phyloP scores from a whole-genome alignment of 2,797 vertebrate species.

The Tapera naevia region DNA sequence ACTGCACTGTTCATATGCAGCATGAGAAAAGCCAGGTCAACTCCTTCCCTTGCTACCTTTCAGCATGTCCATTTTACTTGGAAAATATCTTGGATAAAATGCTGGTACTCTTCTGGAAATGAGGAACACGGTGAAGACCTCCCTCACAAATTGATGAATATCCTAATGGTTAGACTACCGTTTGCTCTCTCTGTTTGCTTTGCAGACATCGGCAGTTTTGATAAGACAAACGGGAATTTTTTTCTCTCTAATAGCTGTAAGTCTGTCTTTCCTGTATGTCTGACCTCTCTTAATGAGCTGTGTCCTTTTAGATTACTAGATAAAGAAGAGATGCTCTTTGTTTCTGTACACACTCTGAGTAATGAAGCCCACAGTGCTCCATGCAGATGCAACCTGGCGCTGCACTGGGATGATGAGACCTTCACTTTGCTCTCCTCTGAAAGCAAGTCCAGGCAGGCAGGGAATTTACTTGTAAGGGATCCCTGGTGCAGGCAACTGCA shows the following conservation, averaged over 20 bases:
- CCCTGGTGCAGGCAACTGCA: neutral
- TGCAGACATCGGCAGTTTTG: rapidly evolving
- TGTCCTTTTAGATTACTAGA: neutral
- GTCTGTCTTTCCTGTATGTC: neutral
- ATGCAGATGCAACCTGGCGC: neutral
- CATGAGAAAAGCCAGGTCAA: neutral
- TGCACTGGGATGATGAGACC: neutral
- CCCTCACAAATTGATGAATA: neutral
- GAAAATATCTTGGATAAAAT: neutral
- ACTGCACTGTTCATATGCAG: neutral
- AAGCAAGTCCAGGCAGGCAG: neutral
- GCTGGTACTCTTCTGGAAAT: neutral
- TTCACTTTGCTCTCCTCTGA: neutral
- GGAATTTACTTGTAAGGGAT: neutral
- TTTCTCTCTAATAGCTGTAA: neutral
- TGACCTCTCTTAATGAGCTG: neutral
- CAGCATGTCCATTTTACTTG: neutral
- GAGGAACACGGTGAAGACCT: neutral
- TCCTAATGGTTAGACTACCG: neutral
- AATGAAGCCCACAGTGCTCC: neutral
- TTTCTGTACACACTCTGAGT: neutral
- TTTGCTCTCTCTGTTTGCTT: neutral
- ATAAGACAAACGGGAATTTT: neutral
- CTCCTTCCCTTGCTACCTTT: neutral
- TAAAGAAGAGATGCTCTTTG: neutral